These are phyloP conservation scores for Chloropsis cyanopogon DNA, from an alignment of 2,113 vertebrate genomes.

Conservation along the genomic window DNA sequence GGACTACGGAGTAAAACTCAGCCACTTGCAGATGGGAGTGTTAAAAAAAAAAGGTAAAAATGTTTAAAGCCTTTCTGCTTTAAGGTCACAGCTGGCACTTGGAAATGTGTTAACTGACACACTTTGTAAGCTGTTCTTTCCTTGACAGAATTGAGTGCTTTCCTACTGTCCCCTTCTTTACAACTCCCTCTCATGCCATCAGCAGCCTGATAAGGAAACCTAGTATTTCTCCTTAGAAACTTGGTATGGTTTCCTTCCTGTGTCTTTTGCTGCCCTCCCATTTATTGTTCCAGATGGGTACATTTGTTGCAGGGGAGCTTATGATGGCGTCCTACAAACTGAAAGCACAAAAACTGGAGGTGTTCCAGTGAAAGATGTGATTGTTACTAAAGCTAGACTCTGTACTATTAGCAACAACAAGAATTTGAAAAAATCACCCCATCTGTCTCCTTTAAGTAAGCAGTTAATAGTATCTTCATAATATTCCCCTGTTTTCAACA, in stretches of 20 bases:
- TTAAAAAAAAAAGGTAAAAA: background rate
- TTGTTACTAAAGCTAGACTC: background rate
- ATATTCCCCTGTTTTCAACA: background rate
- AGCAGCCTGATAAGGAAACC: background rate
- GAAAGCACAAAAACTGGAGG: background rate
- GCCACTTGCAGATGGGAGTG: background rate
- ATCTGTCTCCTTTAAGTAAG: background rate
- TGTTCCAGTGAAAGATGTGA: background rate
- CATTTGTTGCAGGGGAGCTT: background rate
- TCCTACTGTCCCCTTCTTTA: background rate
- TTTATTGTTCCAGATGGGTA: background rate
- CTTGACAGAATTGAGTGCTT: background rate
- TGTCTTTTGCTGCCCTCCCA: background rate
- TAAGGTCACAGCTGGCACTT: background rate
- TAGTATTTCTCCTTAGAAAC: background rate
- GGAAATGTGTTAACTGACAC: background rate
- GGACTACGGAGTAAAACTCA: background rate
- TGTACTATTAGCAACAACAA: background rate
- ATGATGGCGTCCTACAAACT: background rate
- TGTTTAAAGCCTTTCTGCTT: background rate
- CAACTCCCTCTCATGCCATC: background rate
- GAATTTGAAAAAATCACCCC: background rate
- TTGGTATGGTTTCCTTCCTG: background rate
- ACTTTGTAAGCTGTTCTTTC: background rate
- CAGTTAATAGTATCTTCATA: background rate